Percentiles rank a stretch among this genome's conserved stretches.
These are phyloP conservation scores for Ennomos fuscantarius DNA, from an alignment of 2,888 invertebrate genomes.

Conservation along the genomic window DNA sequence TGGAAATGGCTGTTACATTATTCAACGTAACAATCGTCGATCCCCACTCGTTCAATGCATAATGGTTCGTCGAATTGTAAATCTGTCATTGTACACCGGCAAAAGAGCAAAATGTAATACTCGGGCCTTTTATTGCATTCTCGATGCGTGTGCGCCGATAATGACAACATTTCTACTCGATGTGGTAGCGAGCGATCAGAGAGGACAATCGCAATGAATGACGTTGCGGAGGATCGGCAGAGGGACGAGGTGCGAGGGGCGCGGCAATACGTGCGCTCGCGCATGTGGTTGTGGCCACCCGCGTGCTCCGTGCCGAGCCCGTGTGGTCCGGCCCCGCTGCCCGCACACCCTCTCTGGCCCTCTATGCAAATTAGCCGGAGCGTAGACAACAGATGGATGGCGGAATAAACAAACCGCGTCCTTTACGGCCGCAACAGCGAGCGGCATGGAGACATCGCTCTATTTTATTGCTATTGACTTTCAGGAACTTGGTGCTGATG, in stretches of 20 bases:
- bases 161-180: slow-evolving; percentile 81
- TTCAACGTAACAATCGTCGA: slow-evolving; percentile 49
- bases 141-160: slow-evolving; percentile 74
- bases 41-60: slow-evolving; percentile 35
- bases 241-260: slow-evolving; percentile 42
- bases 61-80: slow-evolving; percentile 52
- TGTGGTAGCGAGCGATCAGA: slow-evolving; percentile 77
- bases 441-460: slow-evolving; percentile 24
- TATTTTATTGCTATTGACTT: slow-evolving; percentile 19
- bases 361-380: slow-evolving; percentile 84
- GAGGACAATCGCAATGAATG: slow-evolving; percentile 83
- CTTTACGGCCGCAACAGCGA: slow-evolving; percentile 64
- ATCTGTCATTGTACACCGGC: slow-evolving; percentile 57
- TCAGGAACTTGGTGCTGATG: background rate
- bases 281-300: slow-evolving; percentile 84
- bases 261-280: slow-evolving; percentile 71
- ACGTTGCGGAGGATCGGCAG: slow-evolving; percentile 65
- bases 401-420: slow-evolving; percentile 83
- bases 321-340: slow-evolving; percentile 79
- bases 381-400: slow-evolving; percentile 85
- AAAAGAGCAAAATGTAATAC: slow-evolving; percentile 59
- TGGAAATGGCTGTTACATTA: slow-evolving; percentile 48
- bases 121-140: slow-evolving; percentile 71
- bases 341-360: slow-evolving; percentile 59
- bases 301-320: slow-evolving; percentile 82